Base-by-base conservation (phyloP, 92 coral and sea anemone genomes). In the Pocillopora grandis region DNA sequence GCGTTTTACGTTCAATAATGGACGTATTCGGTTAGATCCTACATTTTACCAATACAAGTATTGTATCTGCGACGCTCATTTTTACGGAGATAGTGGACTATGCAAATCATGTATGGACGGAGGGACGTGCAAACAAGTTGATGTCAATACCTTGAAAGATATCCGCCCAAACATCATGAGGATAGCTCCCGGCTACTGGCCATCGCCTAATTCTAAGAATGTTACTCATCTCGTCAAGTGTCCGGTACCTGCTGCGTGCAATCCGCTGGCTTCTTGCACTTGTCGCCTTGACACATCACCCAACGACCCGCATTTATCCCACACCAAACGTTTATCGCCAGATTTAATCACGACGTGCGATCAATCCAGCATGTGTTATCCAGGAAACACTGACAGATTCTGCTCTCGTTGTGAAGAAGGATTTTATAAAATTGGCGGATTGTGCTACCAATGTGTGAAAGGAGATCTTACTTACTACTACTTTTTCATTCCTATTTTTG, bases 61-160 rank as follows among this genome's bases (percentile, higher is more conserved):
- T 66, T 91, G 94, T 70, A 66, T 88, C 75, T 91, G 94, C 68
- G 94, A 91, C 84, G 71, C 18, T 1, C 89, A 71, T 19, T 91
- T 79, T 58, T 91, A 84, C 57, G 94, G 94, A 75, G 85, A 68
- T 13, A 67, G 27, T 14, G 91, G 94, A 5, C 71, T 75, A 23
- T 91, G 94, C 76, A 75, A 88, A 71, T 60, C 80, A 58, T 91
- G 91, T 58, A 86, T 85, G 90, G 11, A 3, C 1, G 86, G 89
- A 18, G 89, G 60, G 0, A 85, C 62, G 1, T 89, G 92, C 17
- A 27, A 33, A 11, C 60, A 56, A 64, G 57, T 12, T 9, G 33
- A 66, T 15, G 72, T 80, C 78, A 68, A 8, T 21, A 14, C 66
- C 15, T 3, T 17, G 4, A 86, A 86, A 1, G 88, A 79, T 14